Evolutionary conservation across 2,113 vertebrate species (phyloP).

Genomic region (Tamias sibiricus): DNA sequence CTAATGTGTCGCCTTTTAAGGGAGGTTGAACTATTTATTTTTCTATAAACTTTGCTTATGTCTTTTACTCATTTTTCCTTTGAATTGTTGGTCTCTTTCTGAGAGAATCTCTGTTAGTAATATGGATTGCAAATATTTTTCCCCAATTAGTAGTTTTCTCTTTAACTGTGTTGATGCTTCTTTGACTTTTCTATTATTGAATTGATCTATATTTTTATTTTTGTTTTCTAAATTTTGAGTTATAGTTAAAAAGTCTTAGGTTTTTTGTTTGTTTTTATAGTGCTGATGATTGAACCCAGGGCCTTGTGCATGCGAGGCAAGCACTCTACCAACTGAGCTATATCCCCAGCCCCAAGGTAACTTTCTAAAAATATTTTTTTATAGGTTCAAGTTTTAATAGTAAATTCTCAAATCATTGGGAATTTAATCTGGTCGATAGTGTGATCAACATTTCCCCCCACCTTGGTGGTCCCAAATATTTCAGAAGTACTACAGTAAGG

Average conservation of each 20-base stretch:
- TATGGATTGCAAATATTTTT: neutral
- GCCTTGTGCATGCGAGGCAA: too few relatives aligned
- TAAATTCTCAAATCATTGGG: neutral
- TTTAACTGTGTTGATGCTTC: neutral
- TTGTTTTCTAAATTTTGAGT: constrained; percentile 11
- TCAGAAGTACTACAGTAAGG: neutral
- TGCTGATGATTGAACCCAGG: too few relatives aligned
- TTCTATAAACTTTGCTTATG: neutral
- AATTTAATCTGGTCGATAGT: neutral
- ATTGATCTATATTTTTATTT: neutral
- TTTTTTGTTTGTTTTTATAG: too few relatives aligned
- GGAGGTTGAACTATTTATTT: neutral
- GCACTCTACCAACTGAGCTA: too few relatives aligned
- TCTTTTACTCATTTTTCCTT: neutral
- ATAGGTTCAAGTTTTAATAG: neutral
- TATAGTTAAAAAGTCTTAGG: neutral
- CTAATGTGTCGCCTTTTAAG: neutral
- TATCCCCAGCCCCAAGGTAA: neutral
- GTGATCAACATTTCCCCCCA: neutral
- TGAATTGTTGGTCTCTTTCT: neutral
- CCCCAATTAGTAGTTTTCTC: neutral
- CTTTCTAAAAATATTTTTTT: neutral
- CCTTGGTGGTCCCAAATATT: neutral
- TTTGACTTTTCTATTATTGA: neutral
- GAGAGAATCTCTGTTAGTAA: neutral